phyloP scores from a whole-genome alignment of 2,888 invertebrate genomes.

The Falcaria lacertinaria region DNA sequence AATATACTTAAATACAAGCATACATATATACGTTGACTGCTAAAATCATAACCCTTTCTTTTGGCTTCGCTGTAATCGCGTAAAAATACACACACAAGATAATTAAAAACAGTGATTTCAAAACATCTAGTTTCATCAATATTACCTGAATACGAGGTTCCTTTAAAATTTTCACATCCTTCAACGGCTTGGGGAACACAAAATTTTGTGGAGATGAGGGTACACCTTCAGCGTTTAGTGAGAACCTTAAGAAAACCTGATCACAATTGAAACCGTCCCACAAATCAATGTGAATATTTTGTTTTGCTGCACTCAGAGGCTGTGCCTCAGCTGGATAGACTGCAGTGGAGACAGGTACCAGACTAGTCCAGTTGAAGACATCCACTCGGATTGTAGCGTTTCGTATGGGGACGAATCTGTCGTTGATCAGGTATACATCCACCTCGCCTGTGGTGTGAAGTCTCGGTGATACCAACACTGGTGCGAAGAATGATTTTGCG shows the following conservation, averaged over 20 bases:
- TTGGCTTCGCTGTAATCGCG: no score
- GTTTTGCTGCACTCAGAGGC: conserved; percentile 44
- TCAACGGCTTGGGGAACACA: conserved; percentile 81
- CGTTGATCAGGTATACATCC: conserved; percentile 83
- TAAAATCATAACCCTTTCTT: no score
- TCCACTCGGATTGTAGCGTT: conserved; percentile 76
- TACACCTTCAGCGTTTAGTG: conserved; percentile 68
- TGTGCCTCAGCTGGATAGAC: conserved; percentile 36
- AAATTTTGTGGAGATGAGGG: conserved; percentile 82
- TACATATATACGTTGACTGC: no score
- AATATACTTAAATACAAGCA: no score
- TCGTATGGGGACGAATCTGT: conserved; percentile 66
- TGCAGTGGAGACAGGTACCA: conserved; percentile 52
- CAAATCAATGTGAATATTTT: conserved; percentile 35
- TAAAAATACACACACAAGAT: no score
- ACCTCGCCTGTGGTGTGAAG: conserved; percentile 70
- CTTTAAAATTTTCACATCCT: conserved; percentile 69
- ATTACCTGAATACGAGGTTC: conserved; percentile 80
- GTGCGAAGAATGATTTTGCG: conserved; percentile 91
- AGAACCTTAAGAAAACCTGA: conserved; percentile 63
- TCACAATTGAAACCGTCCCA: conserved; percentile 38
- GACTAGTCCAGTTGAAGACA: conserved; percentile 79
- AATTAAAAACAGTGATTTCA: no score
- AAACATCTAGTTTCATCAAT: conserved; percentile 16
- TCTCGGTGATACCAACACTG: conserved; percentile 83